Evolutionary conservation across 2,113 vertebrate genomes (phyloP), one percentile per base, ranked within the genome.

Genomic region (Python bivittatus): DNA sequence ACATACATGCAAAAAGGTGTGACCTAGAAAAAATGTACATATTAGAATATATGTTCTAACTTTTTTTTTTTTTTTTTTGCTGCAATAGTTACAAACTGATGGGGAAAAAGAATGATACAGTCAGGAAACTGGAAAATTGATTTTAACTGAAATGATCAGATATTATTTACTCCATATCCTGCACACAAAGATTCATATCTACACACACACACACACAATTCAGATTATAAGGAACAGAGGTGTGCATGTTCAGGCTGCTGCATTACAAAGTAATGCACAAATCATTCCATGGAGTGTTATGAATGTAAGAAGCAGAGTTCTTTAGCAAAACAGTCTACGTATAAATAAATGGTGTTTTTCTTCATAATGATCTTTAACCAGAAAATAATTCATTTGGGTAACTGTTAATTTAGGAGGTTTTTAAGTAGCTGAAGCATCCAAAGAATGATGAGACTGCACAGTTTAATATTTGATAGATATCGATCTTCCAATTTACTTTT

Each of bases 401-500:
- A 3, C 58, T 83, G 60, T 91, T 7, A 23, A n/a, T 88, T 9
- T 56, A 38, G 52, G 60, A 38, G 57, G 52, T 68, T 57, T 38
- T 29, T 1, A 92, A 85, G 20, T 61, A 27, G 25, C 25, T 53
- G 33, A 90, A 61, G 27, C 90, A 84, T 89, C 57, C 92, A 93
- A 92, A 13, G 53, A 22, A 64, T 29, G 11, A 60, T 68, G 83
- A 88, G 42, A 53, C 9, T 91, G 2, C 53, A 92, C 64, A 58
- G 5, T 60, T 23, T 64, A 22, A 8, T 93, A 42, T 3, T 84
- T 68, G 12, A 90, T 2, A 6, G 8, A 83, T 57, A 84, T 84
- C 42, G 60, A 91, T 88, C n/a, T 88, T 53, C 48, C 88, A 56
- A 84, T 53, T 86, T 93, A 88, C 86, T 91, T 84, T 91, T 52